Conservation (phyloP, 2,888 invertebrate genomes). For the Brachyptera risi region DNA sequence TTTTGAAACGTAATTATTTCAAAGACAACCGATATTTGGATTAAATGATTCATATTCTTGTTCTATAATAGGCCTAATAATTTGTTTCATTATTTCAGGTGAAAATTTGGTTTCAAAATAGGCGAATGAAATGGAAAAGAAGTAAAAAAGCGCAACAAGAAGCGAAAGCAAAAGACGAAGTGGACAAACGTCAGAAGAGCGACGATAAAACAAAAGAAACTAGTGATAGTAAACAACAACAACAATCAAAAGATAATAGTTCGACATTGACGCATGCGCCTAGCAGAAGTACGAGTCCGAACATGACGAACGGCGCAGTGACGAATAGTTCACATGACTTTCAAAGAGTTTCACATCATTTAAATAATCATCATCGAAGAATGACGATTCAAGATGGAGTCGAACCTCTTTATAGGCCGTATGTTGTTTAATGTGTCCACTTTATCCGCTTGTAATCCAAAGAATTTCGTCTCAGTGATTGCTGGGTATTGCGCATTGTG, state of each 20-base stretch:
- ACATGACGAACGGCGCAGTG: too few species aligned
- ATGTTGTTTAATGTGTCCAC: slow-evolving; percentile 50
- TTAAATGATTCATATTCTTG: too few species aligned
- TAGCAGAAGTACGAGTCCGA: too few species aligned
- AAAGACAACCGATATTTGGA: too few species aligned
- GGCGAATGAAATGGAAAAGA: slow-evolving; percentile 98
- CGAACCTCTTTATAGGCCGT: slow-evolving; percentile 49
- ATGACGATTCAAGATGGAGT: slow-evolving; percentile 34
- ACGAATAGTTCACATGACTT: too few species aligned
- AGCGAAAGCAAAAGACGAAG: slow-evolving; percentile 48
- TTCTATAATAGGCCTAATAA: too few species aligned
- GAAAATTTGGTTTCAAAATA: slow-evolving; percentile 98
- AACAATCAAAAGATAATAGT: background rate
- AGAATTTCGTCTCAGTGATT: too few species aligned
- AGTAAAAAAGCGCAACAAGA: slow-evolving; percentile 94
- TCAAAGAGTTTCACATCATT: slow-evolving; percentile 17
- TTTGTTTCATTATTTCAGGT: slow-evolving; percentile 57
- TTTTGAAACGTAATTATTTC: too few species aligned
- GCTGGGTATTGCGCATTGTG: too few species aligned
- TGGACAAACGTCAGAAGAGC: slow-evolving; percentile 29
- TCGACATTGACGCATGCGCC: background rate
- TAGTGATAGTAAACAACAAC: background rate
- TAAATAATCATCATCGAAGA: slow-evolving; percentile 23
- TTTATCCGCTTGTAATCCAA: too few species aligned
- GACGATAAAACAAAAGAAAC: slow-evolving; percentile 3